A percentile compares a stretch with the other conserved stretches of the same genome.
Evolutionary conservation across 2,797 vertebrate genomes (phyloP).

Genomic region (Brachyalestes nurse): DNA sequence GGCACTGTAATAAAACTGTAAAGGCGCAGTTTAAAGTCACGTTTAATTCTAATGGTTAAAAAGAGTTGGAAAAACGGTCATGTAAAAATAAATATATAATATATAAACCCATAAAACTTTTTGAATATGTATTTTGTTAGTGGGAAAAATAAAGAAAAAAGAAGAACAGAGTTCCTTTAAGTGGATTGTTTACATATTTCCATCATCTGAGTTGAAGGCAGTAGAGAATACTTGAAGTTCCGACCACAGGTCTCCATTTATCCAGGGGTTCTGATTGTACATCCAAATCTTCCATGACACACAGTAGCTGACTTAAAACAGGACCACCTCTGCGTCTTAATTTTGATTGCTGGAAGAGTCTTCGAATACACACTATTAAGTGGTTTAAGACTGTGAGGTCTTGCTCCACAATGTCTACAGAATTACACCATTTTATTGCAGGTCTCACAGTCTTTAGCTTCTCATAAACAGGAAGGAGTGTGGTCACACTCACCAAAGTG

Average conservation of each 20-base stretch:
- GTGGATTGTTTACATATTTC: not conserved
- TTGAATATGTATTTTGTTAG: not conserved
- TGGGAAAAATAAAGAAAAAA: not conserved
- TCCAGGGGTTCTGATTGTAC: not conserved
- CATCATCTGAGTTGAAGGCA: not conserved
- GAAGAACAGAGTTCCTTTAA: not conserved
- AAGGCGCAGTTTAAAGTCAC: too few species aligned
- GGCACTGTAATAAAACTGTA: not conserved
- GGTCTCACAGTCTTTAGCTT: not conserved
- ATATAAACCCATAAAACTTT: not conserved
- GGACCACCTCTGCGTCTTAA: not conserved
- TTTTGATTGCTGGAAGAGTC: not conserved
- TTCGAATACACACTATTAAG: not conserved
- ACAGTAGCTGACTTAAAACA: not conserved
- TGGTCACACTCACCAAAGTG: not conserved
- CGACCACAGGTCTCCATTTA: not conserved
- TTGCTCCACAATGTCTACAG: not conserved
- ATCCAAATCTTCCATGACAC: not conserved
- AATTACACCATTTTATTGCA: not conserved
- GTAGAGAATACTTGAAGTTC: not conserved
- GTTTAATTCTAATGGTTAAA: too few species aligned
- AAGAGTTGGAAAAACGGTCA: not conserved
- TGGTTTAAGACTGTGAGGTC: not conserved
- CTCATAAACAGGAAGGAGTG: slow-evolving; percentile 11
- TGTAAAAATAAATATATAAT: not conserved